Evolutionary conservation across 53 echinoderm and acorn worm species (phyloP), one percentile per base, ranked within the genome.

Genomic region (Hippasteria phrygiana): DNA sequence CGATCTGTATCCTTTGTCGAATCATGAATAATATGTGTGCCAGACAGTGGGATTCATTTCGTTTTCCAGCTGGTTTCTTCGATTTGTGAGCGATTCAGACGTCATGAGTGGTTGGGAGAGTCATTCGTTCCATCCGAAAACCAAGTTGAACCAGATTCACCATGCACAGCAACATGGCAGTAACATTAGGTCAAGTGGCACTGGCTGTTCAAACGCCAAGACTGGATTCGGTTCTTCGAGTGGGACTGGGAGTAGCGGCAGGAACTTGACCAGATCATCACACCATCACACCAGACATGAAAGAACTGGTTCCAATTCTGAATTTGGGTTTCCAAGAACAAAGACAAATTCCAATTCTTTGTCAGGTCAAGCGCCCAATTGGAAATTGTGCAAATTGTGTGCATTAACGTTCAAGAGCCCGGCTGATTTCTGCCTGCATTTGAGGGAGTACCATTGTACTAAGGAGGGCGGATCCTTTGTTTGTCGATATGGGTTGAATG

Each of bases 381-480:
- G 96, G 96, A 94, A 85, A 70, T 87, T 76, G 46, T 96, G 96
- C 85, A 40, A 66, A 42, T 80, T 95, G 42, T 96, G 96, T 67
- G 88, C 91, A 72, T 69, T 96, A 33, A 35, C 78, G 0, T 92
- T 95, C 40, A 95, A 93, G 91, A 92, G 82, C 35, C 89, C 92
- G 27, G 86, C 89, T 39, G 98, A 95, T 12, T 97, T 95, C 83
- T 83, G 88, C 46, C 91, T 88, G 62, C 98, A 97, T 90, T 94
- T 97, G 66, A 67, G 94, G 43, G 94, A 95, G 74, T 85, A 94
- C 43, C 98, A 97, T 73, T 95, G 94, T 46, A 91, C 90, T 24
- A 87, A 88, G 59, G 95, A 95, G 79, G 93, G 95, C 2, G 95
- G 94, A 14, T 94, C 94, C 31, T 97, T 94, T 83, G 93, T 97